These are phyloP conservation scores for Ardeotis arabs DNA, from an alignment of 2,113 vertebrate genomes.

Conservation along the genomic window DNA sequence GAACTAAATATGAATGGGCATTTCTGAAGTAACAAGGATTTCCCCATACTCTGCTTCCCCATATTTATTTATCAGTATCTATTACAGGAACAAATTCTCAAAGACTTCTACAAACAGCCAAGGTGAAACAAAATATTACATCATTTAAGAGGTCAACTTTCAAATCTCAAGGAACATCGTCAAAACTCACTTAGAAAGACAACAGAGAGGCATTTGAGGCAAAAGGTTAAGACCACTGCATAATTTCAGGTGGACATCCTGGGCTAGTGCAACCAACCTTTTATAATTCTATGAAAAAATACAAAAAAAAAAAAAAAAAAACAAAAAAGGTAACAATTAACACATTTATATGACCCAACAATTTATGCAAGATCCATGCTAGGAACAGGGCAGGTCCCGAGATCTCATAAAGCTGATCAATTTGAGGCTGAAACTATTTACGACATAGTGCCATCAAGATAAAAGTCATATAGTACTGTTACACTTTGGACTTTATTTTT, in stretches of 20 bases:
- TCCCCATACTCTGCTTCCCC: background rate
- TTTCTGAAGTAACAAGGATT: background rate
- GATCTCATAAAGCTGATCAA: constrained; percentile 70
- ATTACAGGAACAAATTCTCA: background rate
- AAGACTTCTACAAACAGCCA: background rate
- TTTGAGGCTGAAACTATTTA: constrained; percentile 70
- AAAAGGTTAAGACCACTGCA: background rate
- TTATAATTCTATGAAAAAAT: background rate
- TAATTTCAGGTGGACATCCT: background rate
- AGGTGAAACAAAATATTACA: background rate
- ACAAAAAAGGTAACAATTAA: background rate
- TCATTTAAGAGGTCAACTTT: background rate
- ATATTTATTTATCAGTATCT: background rate
- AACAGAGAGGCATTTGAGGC: background rate
- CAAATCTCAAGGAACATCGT: background rate
- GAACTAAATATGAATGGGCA: background rate
- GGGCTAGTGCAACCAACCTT: background rate
- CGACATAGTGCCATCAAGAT: constrained; percentile 65
- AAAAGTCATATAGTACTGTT: constrained; percentile 57
- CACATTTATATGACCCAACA: background rate
- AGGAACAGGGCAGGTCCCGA: constrained; percentile 7
- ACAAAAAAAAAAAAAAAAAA: background rate
- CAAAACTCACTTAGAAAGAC: background rate
- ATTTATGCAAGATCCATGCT: constrained; percentile 10
- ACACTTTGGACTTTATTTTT: constrained; percentile 72